These are phyloP conservation scores for Paracentrotus lividus DNA, from an alignment of 53 echinoderm and acorn worm genomes.

Conservation along the genomic window DNA sequence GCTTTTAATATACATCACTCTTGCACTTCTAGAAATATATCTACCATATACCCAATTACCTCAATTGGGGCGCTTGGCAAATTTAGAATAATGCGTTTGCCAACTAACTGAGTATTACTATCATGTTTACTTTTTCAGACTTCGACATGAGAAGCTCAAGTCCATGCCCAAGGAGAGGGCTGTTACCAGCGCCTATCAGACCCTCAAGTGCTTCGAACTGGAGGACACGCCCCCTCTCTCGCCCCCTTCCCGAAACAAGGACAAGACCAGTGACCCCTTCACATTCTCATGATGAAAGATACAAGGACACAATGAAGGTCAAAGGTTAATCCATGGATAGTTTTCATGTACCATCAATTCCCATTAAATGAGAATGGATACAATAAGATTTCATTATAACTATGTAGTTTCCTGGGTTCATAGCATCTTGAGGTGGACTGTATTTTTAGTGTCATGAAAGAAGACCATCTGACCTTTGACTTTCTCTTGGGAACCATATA, in stretches of 20 bases:
- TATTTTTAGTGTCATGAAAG: too few relatives aligned
- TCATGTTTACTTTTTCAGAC: slow-evolving; percentile 58
- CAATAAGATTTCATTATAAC: too few relatives aligned
- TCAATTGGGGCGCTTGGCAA: too few relatives aligned
- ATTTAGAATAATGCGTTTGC: too few relatives aligned
- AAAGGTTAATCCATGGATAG: background rate
- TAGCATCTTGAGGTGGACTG: too few relatives aligned
- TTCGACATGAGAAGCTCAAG: slow-evolving; percentile 95
- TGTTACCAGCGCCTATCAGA: slow-evolving; percentile 96
- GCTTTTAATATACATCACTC: too few relatives aligned
- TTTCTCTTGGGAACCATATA: background rate
- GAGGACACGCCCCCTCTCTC: slow-evolving; percentile 93
- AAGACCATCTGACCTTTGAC: background rate
- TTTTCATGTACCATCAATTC: background rate
- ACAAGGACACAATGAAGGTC: background rate
- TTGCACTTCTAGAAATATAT: too few relatives aligned
- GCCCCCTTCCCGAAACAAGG: slow-evolving; percentile 78
- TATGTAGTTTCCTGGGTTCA: too few relatives aligned
- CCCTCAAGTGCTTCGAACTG: slow-evolving; percentile 94
- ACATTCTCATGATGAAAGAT: slow-evolving; percentile 65
- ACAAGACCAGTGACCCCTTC: slow-evolving; percentile 86
- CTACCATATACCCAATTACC: too few relatives aligned
- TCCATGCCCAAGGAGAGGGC: slow-evolving; percentile 88
- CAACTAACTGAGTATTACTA: background rate
- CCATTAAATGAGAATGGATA: too few relatives aligned